Conservation (phyloP, 2,888 invertebrate genomes). For the Lacanobia wlatinum region DNA sequence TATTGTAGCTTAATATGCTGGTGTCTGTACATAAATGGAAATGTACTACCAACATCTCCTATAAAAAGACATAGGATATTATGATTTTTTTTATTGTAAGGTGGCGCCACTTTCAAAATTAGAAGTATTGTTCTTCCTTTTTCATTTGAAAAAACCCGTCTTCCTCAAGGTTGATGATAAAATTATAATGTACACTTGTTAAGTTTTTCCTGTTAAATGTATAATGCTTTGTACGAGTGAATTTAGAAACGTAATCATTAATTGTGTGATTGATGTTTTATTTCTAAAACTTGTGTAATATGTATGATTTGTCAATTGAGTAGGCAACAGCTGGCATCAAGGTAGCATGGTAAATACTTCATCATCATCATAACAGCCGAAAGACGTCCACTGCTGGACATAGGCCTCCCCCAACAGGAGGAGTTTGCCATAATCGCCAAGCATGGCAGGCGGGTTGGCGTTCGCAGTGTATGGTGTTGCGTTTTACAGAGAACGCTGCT, state of each 20-base stretch:
- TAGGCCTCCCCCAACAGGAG: no score
- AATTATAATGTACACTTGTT: constrained; percentile 78
- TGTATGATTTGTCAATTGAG: neutral
- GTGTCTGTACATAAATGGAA: no score
- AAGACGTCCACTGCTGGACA: no score
- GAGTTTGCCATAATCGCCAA: no score
- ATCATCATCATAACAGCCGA: no score
- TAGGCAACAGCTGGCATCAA: neutral
- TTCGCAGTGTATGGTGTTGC: no score
- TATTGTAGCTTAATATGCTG: no score
- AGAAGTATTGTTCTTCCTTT: constrained; percentile 41
- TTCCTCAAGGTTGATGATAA: constrained; percentile 83
- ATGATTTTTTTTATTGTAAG: no score
- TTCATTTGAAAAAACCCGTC: constrained; percentile 73
- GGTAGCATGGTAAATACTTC: neutral
- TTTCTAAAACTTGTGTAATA: neutral
- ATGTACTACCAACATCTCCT: neutral
- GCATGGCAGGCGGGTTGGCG: no score
- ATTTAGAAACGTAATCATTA: constrained; percentile 25
- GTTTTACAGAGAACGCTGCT: no score
- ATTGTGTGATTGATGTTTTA: constrained; percentile 26
- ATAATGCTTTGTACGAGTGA: constrained; percentile 54
- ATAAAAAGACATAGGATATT: neutral
- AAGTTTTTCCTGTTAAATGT: constrained; percentile 70
- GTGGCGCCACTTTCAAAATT: constrained; percentile 26